phyloP scores from a whole-genome alignment of 2,113 vertebrate species.

The Chloropsis cyanopogon region DNA sequence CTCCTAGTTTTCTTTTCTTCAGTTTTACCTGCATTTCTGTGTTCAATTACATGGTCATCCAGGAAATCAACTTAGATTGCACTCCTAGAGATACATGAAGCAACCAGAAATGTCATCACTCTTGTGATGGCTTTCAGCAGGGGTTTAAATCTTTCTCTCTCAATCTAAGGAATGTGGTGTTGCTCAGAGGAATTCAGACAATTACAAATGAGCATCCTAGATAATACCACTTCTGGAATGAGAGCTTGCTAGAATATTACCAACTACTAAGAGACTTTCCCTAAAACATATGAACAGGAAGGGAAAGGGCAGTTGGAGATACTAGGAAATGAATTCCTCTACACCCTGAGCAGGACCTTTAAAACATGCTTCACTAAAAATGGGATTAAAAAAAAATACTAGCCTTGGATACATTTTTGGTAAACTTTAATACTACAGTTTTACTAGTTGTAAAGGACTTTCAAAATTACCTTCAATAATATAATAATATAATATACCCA shows the following conservation, averaged over 20 bases:
- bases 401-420: not conserved
- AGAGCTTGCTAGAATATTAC: not conserved
- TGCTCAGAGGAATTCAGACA: slow-evolving; percentile 3
- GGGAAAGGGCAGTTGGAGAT: not conserved
- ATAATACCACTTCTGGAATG: not conserved
- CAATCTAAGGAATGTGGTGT: not conserved
- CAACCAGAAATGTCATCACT: slow-evolving; percentile 1
- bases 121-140: not conserved
- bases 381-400: not conserved
- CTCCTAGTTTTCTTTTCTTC: not conserved
- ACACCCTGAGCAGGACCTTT: not conserved
- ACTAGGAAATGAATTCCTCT: not conserved
- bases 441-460: not conserved
- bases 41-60: not conserved
- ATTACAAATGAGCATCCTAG: not conserved
- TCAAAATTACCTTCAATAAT: not conserved
- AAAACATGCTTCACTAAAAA: not conserved
- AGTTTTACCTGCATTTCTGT: not conserved
- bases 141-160: slow-evolving; percentile 19
- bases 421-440: not conserved
- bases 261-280: not conserved
- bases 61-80: not conserved
- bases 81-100: not conserved
- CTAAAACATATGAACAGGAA: not conserved
- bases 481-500: not conserved